phyloP scores from a whole-genome alignment of 2,888 invertebrate species.

The Crepidodera aurea region DNA sequence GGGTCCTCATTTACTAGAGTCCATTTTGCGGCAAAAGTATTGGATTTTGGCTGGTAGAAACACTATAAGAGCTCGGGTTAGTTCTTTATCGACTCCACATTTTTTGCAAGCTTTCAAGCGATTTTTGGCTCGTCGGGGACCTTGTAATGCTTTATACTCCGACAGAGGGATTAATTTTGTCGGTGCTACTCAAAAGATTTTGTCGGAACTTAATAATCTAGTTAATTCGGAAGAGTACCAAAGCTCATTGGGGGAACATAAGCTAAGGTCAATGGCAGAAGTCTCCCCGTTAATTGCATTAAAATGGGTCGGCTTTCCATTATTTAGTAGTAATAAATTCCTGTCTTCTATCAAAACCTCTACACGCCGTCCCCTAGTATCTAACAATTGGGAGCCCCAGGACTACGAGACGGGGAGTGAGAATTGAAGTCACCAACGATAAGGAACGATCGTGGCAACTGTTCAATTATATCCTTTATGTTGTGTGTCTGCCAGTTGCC shows the following conservation, averaged over 20 bases:
- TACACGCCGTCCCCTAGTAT: too few relatives aligned
- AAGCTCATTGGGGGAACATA: not conserved
- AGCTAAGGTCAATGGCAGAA: too few relatives aligned
- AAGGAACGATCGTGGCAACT: too few relatives aligned
- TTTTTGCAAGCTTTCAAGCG: constrained; percentile 13
- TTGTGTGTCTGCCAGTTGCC: too few relatives aligned
- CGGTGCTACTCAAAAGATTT: not conserved
- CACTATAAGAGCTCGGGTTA: not conserved
- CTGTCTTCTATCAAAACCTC: too few relatives aligned
- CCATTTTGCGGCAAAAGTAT: constrained; percentile 14
- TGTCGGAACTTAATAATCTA: not conserved
- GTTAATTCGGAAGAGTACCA: not conserved
- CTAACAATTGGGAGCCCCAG: too few relatives aligned
- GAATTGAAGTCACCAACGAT: too few relatives aligned
- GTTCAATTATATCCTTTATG: too few relatives aligned
- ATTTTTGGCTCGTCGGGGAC: not conserved
- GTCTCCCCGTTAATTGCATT: too few relatives aligned
- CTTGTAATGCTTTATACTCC: not conserved
- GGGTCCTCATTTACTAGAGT: constrained; percentile 5
- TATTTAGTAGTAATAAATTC: too few relatives aligned
- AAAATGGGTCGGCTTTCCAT: too few relatives aligned
- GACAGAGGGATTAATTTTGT: constrained; percentile 4
- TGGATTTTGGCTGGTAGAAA: constrained; percentile 17
- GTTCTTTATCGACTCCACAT: constrained; percentile 4
- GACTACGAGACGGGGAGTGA: too few relatives aligned